Evolutionary conservation across 2,797 vertebrate species (phyloP), one percentile per base, ranked within the genome.

Genomic region (Vespertilio murinus): DNA sequence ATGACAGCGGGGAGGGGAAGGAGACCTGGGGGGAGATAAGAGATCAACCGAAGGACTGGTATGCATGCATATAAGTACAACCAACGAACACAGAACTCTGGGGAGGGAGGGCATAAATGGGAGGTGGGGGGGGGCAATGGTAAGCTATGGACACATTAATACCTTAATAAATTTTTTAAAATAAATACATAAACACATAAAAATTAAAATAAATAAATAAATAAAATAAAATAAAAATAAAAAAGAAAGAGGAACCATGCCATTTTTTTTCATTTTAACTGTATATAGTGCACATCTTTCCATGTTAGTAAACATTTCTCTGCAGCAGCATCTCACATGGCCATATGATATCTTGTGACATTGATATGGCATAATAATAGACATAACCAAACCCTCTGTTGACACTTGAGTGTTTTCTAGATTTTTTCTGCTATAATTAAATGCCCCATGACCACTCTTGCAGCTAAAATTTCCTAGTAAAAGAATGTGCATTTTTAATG

Each of bases 271-370:
- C 84, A 28, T 69, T 45, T 11, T 64, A 14, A 47, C 33, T 16
- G 13, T 14, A 9, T 9, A n/a, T 1, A 22, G 30, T 8, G 56
- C 47, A 7, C 14, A 11, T 30, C 49, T 45, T 49, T 18, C 70
- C 2, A 0, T 30, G 71, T 67, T 5, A 54, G 45, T 23, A 20
- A 69, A 23, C 11, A 0, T 28, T 74, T 54, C 30, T 81, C 75
- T 2, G 3, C 14, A 23, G 8, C 47, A 13, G 18, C 17, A 6
- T 56, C 28, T 69, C 52, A 20, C 49, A 3, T 0, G 10, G 23
- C 61, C 42, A 5, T 23, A 0, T 18, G 3, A 6, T 33, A 18
- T 10, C 69, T 45, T 1, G 4, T 14, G 38, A 16, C 80, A 35
- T 54, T 18, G 59, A 61, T 64, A 1, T 30, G 4, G 25, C 11